Evolutionary conservation across 1,140 invertebrate species (phyloP).

Genomic region (Pogonus chalceus): DNA sequence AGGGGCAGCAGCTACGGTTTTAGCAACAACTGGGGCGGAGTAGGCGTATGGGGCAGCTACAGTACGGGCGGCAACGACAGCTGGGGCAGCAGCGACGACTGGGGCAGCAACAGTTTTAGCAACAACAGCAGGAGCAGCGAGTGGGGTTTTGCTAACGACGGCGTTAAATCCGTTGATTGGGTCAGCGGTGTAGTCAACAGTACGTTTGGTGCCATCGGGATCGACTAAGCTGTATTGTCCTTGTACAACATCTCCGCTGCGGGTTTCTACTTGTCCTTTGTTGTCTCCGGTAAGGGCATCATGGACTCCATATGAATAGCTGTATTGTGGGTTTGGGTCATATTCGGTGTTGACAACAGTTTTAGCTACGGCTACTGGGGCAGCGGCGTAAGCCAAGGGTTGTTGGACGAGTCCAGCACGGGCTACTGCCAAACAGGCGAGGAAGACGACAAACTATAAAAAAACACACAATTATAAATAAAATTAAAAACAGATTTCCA

Average conservation of each 20-base stretch:
- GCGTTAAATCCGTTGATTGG: slow-evolving; percentile 38
- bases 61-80: slow-evolving; percentile 36
- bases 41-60: too few relatives aligned
- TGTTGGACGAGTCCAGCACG: slow-evolving; percentile 30
- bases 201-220: slow-evolving; percentile 52
- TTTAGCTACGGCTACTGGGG: slow-evolving; percentile 35
- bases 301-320: slow-evolving; percentile 40
- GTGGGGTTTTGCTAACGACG: slow-evolving; percentile 26
- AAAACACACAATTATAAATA: slow-evolving; percentile 12
- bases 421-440: slow-evolving; percentile 35
- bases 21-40: slow-evolving; percentile 27
- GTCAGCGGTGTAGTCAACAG: slow-evolving; percentile 57
- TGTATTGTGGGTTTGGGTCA: slow-evolving; percentile 39
- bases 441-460: slow-evolving; percentile 37
- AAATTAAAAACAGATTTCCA: too few relatives aligned
- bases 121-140: slow-evolving; percentile 21
- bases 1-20: slow-evolving; percentile 21
- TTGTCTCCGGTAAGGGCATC: slow-evolving; percentile 45
- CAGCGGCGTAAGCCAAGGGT: slow-evolving; percentile 22
- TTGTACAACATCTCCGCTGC: slow-evolving; percentile 49
- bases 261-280: slow-evolving; percentile 43
- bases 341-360: slow-evolving; percentile 37
- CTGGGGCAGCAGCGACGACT: slow-evolving; percentile 33
- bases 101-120: slow-evolving; percentile 34
- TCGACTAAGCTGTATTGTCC: slow-evolving; percentile 54